These are phyloP conservation scores for Muscidifurax raptorellus DNA, from an alignment of 1,140 invertebrate genomes.

Conservation along the genomic window DNA sequence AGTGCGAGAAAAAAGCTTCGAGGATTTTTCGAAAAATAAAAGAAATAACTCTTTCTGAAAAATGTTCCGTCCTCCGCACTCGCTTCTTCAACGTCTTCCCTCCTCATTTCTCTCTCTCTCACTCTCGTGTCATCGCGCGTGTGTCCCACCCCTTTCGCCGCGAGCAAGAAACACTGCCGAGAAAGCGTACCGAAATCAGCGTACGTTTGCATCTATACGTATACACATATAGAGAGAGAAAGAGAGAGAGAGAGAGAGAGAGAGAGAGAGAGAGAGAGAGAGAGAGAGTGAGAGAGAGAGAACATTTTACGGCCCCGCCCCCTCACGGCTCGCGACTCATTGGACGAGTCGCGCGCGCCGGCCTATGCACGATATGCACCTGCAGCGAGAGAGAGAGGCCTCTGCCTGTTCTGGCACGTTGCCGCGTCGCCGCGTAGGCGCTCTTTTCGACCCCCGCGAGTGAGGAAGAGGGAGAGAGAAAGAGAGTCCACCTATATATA, in stretches of 20 bases:
- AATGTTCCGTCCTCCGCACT: too few relatives aligned
- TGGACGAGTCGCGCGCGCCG: conserved; percentile 9
- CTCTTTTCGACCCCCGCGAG: neutral
- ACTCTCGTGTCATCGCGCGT: neutral
- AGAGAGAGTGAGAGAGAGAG: too few relatives aligned
- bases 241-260: neutral
- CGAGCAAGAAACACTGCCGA: neutral
- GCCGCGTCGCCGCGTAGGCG: conserved; percentile 71
- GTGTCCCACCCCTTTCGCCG: neutral
- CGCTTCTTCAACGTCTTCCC: too few relatives aligned
- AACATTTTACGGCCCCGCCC: conserved; percentile 38
- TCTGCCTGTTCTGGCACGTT: conserved; percentile 64
- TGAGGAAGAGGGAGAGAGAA: too few relatives aligned
- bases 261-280: too few relatives aligned
- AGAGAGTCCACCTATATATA: neutral
- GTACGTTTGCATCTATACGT: neutral
- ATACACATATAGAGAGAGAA: neutral
- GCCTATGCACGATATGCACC: conserved; percentile 45
- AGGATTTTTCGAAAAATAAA: neutral
- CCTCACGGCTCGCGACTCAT: conserved; percentile 52
- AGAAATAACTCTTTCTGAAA: neutral
- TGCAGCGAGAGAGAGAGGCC: conserved; percentile 18
- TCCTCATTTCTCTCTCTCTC: neutral
- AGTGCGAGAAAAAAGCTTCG: neutral
- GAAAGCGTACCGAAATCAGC: neutral